phyloP scores from a whole-genome alignment of 2,888 invertebrate genomes.

The Deladenus siricidicola region DNA sequence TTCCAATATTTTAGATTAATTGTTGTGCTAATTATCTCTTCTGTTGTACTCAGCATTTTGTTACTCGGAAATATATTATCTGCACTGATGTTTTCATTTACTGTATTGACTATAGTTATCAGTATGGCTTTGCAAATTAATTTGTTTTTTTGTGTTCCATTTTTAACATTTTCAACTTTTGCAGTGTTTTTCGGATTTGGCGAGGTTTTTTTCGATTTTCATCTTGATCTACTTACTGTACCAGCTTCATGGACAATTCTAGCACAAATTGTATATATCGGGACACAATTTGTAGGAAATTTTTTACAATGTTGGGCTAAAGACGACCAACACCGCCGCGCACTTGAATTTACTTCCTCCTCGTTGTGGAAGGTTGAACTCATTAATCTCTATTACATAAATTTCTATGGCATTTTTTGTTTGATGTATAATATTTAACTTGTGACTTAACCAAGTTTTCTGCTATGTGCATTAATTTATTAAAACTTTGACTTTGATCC shows the following conservation, averaged over 20 bases:
- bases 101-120: neutral
- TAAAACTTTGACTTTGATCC: too few species aligned
- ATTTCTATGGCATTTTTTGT: too few species aligned
- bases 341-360: conserved; percentile 3
- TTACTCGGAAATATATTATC: conserved; percentile 15
- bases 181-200: neutral
- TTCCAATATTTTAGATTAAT: neutral
- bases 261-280: neutral
- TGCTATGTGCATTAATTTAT: neutral
- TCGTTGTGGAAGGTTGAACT: conserved; percentile 2
- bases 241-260: neutral
- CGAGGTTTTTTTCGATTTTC: neutral
- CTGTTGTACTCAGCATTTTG: conserved; percentile 3
- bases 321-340: conserved; percentile 1
- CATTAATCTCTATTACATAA: too few species aligned
- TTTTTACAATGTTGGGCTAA: conserved; percentile 9
- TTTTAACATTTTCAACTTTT: too few species aligned
- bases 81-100: conserved; percentile 2
- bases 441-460: neutral
- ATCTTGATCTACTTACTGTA: conserved; percentile 5
- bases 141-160: too few species aligned
- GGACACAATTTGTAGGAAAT: conserved; percentile 3
- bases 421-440: neutral
- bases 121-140: too few species aligned
- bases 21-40: neutral